Percentiles rank a stretch among this genome's conserved stretches.
These are phyloP conservation scores for Lagocephalus sceleratus DNA, from an alignment of 2,797 vertebrate species.

Conservation along the genomic window DNA sequence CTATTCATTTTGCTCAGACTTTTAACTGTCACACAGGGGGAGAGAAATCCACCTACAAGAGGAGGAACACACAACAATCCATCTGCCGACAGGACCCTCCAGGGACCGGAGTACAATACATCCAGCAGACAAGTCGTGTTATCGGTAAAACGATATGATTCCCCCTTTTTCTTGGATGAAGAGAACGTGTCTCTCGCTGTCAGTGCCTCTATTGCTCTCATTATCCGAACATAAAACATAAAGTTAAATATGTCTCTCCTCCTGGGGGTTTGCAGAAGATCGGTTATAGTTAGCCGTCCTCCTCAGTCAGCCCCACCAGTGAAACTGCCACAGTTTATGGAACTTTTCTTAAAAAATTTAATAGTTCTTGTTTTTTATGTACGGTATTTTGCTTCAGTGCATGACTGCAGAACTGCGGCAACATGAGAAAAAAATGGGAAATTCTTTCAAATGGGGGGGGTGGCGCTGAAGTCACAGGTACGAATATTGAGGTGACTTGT, in stretches of 20 bases:
- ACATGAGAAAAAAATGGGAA: too few species aligned
- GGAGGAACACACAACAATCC: constrained; percentile 43
- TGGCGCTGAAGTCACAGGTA: too few species aligned
- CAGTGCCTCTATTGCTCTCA: constrained; percentile 28
- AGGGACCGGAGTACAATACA: constrained; percentile 54
- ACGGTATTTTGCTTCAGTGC: too few species aligned
- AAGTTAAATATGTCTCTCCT: constrained; percentile 31
- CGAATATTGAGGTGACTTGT: too few species aligned
- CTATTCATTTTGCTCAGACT: constrained; percentile 39
- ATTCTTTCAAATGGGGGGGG: too few species aligned
- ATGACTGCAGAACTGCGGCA: too few species aligned
- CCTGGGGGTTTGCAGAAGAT: constrained; percentile 17
- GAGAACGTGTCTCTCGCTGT: constrained; percentile 24
- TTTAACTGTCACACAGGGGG: constrained; percentile 34
- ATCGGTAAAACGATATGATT: constrained; percentile 46
- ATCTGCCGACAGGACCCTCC: constrained; percentile 38
- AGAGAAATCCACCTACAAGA: constrained; percentile 37
- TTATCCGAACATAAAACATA: constrained; percentile 42
- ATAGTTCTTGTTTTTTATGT: too few species aligned
- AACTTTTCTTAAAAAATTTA: too few species aligned
- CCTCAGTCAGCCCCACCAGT: too few species aligned
- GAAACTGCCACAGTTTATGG: too few species aligned
- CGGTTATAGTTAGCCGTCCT: constrained; percentile 11
- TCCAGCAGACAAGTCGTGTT: constrained; percentile 38
- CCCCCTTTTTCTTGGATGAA: constrained; percentile 19